Evolutionary conservation across 1,140 invertebrate genomes (phyloP), one percentile per base, ranked within the genome.

Genomic region (Eriosoma lanigerum): DNA sequence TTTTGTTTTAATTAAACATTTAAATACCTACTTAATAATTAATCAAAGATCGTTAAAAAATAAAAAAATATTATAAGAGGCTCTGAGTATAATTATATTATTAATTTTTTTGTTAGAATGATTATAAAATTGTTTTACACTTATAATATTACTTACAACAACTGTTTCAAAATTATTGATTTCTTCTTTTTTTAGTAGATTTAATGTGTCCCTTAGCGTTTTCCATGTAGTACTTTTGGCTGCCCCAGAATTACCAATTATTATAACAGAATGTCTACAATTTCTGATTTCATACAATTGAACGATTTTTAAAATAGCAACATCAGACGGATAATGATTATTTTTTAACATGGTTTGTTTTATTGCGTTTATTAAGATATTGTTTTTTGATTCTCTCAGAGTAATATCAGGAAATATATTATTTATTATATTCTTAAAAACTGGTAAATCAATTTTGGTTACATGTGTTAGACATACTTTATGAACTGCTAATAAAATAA

Each of bases 271-370:
- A 86, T 96, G 94, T 46, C 96, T 88, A 2, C 96, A 94, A 64
- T 95, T 87, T 87, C 97, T 92, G 91, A 96, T 97, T 87, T 97
- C 95, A 84, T 96, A 96, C 80, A 97, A 89, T 87, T 93, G 91
- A 82, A 92, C 84, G 0, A 89, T 87, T 85, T 95, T 95, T 81
- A 91, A 90, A 4, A 94, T 83, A 84, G 91, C 94, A 90, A 91
- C 94, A 0, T 87, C 86, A 0, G 92, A 92, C 19, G 89, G 86
- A 84, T 94, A 92, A 24, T 93, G 86, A 86, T 94, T 93, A 62
- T 87, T 87, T 52, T 89, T 88, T 29, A 86, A 86, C 26, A 94
- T 85, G 82, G 90, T 88, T 52, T 86, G 86, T 80, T 87, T 86
- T 21, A 94, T 83, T 81, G 89, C 88, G 32, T 88, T 85, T 64